Evolutionary conservation across 2,113 vertebrate species (phyloP).

Genomic region (Epinephelus moara): DNA sequence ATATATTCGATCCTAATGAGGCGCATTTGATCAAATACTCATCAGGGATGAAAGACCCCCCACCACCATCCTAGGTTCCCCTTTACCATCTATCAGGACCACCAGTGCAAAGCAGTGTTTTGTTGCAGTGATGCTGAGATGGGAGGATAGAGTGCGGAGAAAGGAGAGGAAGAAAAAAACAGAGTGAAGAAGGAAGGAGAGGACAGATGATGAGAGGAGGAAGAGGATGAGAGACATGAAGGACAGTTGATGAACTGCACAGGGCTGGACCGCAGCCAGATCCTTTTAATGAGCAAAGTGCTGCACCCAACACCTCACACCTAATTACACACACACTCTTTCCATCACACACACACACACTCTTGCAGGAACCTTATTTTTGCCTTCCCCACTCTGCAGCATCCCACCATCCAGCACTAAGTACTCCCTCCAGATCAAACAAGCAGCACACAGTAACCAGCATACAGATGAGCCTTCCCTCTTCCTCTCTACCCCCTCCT

Average conservation of each 20-base stretch:
- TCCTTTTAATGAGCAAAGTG: conserved; percentile 82
- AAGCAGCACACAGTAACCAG: conserved; percentile 78
- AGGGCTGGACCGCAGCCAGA: conserved; percentile 80
- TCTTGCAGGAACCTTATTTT: conserved; percentile 69
- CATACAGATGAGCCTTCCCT: conserved; percentile 82
- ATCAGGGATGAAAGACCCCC: conserved; percentile 38
- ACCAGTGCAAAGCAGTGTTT: conserved; percentile 40
- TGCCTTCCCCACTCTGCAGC: conserved; percentile 69
- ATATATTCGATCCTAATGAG: conserved; percentile 58
- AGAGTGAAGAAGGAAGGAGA: conserved; percentile 51
- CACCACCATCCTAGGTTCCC: not conserved
- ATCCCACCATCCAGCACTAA: conserved; percentile 76
- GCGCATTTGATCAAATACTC: conserved; percentile 51
- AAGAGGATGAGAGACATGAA: conserved; percentile 75
- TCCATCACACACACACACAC: conserved; percentile 28
- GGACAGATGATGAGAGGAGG: conserved; percentile 67
- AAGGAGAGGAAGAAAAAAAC: conserved; percentile 32
- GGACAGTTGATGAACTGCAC: conserved; percentile 82
- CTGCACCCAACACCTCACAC: conserved; percentile 77
- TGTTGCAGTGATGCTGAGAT: conserved; percentile 38
- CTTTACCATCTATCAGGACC: conserved; percentile 20
- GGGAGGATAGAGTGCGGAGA: conserved; percentile 28
- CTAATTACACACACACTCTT: conserved; percentile 61
- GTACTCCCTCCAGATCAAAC: conserved; percentile 82
- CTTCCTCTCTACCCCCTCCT: conserved; percentile 41